phyloP scores from a whole-genome alignment of 2,888 invertebrate genomes.

The Lepas anatifera region DNA sequence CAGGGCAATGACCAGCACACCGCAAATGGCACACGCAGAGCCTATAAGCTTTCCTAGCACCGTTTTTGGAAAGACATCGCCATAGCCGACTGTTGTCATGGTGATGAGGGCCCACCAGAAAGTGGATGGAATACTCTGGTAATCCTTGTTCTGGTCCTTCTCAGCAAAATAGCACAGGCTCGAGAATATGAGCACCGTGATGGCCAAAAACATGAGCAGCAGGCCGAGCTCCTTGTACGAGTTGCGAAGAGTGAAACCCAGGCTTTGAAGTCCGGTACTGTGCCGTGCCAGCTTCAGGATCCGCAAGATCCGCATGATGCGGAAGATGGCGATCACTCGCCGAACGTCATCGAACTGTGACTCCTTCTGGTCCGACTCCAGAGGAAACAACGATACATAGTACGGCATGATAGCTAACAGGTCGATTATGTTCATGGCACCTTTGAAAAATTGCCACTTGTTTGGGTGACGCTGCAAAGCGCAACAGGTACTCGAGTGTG shows the following conservation, averaged over 20 bases:
- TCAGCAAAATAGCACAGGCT: constrained; percentile 43
- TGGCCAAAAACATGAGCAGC: constrained; percentile 42
- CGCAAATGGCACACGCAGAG: constrained; percentile 44
- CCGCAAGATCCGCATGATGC: constrained; percentile 33
- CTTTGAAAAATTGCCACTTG: constrained; percentile 43
- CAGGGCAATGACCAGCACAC: constrained; percentile 45
- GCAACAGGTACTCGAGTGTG: constrained; percentile 42
- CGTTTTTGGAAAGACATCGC: constrained; percentile 42
- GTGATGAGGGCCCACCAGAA: constrained; percentile 46
- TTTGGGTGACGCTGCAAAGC: constrained; percentile 41
- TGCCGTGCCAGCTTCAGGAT: constrained; percentile 39
- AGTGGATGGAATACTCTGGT: constrained; percentile 41
- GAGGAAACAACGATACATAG: constrained; percentile 37
- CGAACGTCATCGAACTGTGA: constrained; percentile 35
- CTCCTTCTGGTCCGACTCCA: constrained; percentile 17
- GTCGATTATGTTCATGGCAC: constrained; percentile 41
- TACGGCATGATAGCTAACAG: constrained; percentile 42
- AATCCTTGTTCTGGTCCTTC: constrained; percentile 37
- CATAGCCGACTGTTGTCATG: constrained; percentile 39
- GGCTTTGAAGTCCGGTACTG: constrained; percentile 41
- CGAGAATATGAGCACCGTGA: constrained; percentile 41
- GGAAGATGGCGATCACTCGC: constrained; percentile 41
- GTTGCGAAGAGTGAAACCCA: constrained; percentile 41
- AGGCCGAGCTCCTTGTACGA: constrained; percentile 43
- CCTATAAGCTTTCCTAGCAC: constrained; percentile 43